Conservation (phyloP, 2,888 invertebrate genomes). For the Cheilosia vulpina region DNA sequence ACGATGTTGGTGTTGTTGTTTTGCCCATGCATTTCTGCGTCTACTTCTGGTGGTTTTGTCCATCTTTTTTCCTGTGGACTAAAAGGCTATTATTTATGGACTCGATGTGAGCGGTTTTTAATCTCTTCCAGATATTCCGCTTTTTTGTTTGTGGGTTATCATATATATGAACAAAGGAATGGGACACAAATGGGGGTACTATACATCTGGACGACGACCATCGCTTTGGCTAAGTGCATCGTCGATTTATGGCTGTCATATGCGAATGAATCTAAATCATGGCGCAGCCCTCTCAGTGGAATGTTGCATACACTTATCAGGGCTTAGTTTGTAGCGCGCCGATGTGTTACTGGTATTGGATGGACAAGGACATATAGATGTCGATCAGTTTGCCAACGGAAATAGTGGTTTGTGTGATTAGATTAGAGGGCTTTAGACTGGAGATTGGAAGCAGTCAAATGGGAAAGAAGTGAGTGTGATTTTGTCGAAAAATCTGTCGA, state of each 20-base stretch:
- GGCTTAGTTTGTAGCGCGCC: slow-evolving; percentile 1
- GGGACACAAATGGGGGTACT: slow-evolving; percentile 24
- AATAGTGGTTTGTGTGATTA: too few species aligned
- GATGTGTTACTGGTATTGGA: background rate
- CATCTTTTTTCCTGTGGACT: slow-evolving; percentile 50
- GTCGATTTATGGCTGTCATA: slow-evolving; percentile 67
- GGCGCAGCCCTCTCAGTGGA: slow-evolving; percentile 21
- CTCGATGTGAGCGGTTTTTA: slow-evolving; percentile 70
- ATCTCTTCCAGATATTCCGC: slow-evolving; percentile 69
- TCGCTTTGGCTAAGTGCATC: slow-evolving; percentile 22
- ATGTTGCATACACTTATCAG: slow-evolving; percentile 49
- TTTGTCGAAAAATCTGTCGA: too few species aligned
- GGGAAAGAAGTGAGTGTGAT: too few species aligned
- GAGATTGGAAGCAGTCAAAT: too few species aligned
- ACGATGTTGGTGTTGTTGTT: background rate
- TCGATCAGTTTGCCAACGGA: background rate
- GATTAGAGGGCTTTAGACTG: too few species aligned
- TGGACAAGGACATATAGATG: background rate
- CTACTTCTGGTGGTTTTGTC: slow-evolving; percentile 53
- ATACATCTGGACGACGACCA: slow-evolving; percentile 23
- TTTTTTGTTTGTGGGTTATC: slow-evolving; percentile 66
- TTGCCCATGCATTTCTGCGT: slow-evolving; percentile 13
- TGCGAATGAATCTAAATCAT: slow-evolving; percentile 69
- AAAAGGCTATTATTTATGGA: slow-evolving; percentile 74
- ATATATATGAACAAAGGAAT: slow-evolving; percentile 52